Evolutionary conservation across 2,797 vertebrate species (phyloP), one percentile per base, ranked within the genome.

Genomic region (Coccyzus lansbergi): DNA sequence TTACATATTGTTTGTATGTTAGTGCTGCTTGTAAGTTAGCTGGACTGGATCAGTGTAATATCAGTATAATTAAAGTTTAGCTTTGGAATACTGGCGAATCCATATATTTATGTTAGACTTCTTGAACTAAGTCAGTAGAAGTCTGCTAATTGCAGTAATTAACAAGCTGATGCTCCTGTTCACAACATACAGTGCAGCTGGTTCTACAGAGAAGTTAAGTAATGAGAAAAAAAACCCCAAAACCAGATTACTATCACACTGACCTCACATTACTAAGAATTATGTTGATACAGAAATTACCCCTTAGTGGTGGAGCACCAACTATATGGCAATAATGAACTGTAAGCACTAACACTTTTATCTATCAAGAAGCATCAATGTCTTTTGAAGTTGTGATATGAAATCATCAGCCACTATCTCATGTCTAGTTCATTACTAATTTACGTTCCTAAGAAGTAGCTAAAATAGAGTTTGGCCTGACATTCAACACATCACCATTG

Each of bases 1-100:
- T 76, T 69, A 34, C 4, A 16, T 9, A 7, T 33, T 83, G 7
- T 4, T 83, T 0, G 0, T 17, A 69, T 75, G 7, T 49, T 55
- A 55, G 4, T 34, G 28, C 12, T 40, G 46, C 2, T 26, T 48
- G 5, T 29, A 44, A 70, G 7, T 9, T 48, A 80, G 12, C 16
- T 44, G 14, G 46, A 31, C 4, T 25, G 9, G 13, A 19, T 15
- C 28, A 93, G 4, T 64, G 20, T 19, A 88, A 34, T 82, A 70
- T 46, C 74, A 83, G 67, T 60, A 68, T 4, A 71, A 59, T 51
- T 38, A 9, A 92, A 86, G 25, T 65, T 86, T 68, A 65, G 79
- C 68, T 92, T 89, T 63, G 22, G 42, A 91, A 89, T 81, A 26
- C 40, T 87, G 62, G 52, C 91, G 67, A 93, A 96, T 82, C 89